Evolutionary conservation across 2,113 vertebrate species (phyloP).

Genomic region (Columba janthina): DNA sequence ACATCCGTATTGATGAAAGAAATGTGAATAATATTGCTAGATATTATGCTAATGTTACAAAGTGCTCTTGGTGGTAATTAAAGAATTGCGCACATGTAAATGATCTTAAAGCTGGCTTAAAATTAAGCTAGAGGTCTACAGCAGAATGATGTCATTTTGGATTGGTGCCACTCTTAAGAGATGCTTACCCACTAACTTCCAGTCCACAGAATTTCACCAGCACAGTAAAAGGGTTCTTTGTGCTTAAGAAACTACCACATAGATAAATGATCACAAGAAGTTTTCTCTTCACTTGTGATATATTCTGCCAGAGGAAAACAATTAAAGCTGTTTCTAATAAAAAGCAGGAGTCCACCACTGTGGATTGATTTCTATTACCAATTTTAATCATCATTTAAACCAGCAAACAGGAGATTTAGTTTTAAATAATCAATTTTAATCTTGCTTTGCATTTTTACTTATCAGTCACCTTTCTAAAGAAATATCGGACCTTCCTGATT

Average conservation of each 20-base stretch:
- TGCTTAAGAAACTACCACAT: not conserved
- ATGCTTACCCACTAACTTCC: not conserved
- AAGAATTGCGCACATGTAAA: slow-evolving; percentile 19
- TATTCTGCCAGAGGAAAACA: not conserved
- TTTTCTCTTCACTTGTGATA: not conserved
- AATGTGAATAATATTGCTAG: not conserved
- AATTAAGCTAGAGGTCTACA: not conserved
- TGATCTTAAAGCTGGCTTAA: slow-evolving; percentile 11
- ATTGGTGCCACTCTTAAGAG: not conserved
- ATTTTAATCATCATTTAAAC: not conserved
- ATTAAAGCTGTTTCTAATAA: not conserved
- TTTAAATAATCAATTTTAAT: slow-evolving; percentile 34
- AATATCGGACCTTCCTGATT: not conserved
- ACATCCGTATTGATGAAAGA: not conserved
- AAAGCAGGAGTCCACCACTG: not conserved
- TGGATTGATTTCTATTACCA: not conserved
- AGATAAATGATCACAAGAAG: not conserved
- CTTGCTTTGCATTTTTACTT: not conserved
- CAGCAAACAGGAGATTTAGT: not conserved
- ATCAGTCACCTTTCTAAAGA: not conserved
- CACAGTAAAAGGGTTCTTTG: not conserved
- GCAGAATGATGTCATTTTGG: not conserved
- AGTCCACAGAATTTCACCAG: not conserved
- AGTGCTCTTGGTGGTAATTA: slow-evolving; percentile 9
- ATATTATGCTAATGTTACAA: not conserved